These are phyloP conservation scores for Matsumurasca onukii DNA, from an alignment of 1,140 invertebrate genomes.

Conservation along the genomic window DNA sequence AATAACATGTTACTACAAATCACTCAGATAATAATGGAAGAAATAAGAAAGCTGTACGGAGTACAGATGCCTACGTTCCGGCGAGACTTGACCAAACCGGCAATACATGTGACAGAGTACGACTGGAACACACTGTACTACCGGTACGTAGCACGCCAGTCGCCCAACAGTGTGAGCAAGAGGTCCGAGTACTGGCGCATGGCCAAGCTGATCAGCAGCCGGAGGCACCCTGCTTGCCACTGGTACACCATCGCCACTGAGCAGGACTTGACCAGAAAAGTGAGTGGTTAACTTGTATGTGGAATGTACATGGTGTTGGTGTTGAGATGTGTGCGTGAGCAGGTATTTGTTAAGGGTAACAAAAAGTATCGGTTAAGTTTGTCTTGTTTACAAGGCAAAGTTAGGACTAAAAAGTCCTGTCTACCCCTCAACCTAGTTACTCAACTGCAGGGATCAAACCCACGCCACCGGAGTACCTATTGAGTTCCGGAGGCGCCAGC, in stretches of 20 bases:
- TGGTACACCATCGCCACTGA: constrained; percentile 1
- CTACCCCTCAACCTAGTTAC: no score
- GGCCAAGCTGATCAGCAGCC: not conserved
- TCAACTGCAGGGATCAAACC: no score
- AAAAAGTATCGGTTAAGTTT: no score
- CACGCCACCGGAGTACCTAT: no score
- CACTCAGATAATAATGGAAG: not conserved
- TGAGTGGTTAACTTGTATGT: no score
- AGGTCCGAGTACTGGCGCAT: not conserved
- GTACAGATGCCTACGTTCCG: not conserved
- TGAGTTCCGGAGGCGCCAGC: no score
- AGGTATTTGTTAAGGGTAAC: no score
- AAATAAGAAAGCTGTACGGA: not conserved
- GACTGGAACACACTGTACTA: constrained; percentile 15
- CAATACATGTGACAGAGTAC: not conserved
- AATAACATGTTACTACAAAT: no score
- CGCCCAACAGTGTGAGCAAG: not conserved
- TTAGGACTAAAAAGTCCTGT: no score
- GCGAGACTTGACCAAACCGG: not conserved
- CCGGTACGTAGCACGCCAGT: constrained; percentile 1
- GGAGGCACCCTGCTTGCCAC: not conserved
- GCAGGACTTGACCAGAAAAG: not conserved
- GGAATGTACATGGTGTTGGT: no score
- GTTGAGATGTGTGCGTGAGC: no score
- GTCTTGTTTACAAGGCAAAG: no score